A percentile compares a stretch with the other conserved stretches of the same genome.
Conservation (phyloP, 2,113 vertebrate genomes). For the Oenanthe melanoleuca region DNA sequence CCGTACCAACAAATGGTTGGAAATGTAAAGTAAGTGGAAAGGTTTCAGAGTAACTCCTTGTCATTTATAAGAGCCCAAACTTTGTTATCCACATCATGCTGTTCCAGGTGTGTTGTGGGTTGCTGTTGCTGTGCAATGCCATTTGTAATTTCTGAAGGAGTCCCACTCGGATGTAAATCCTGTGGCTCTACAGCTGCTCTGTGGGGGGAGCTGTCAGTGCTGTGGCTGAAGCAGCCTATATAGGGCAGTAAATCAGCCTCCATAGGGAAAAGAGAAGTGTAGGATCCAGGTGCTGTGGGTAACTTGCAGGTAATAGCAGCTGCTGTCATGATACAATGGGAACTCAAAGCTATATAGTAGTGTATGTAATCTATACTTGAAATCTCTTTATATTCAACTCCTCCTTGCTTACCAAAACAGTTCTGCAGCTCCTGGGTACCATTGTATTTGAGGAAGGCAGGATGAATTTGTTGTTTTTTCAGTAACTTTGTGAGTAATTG, state of each 20-base stretch:
- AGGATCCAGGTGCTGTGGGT: neutral
- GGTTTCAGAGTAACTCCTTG: neutral
- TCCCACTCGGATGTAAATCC: neutral
- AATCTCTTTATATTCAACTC: neutral
- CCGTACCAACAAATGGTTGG: constrained; percentile 87
- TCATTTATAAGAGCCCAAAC: neutral
- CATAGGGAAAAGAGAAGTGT: neutral
- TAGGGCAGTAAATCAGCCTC: neutral
- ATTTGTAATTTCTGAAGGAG: neutral
- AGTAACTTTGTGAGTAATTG: neutral
- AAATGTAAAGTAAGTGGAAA: constrained; percentile 90
- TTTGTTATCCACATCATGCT: neutral
- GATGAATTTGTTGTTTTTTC: neutral
- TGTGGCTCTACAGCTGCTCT: neutral
- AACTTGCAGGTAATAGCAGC: neutral
- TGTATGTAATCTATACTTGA: neutral
- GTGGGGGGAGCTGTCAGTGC: neutral
- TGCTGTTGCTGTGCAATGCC: neutral
- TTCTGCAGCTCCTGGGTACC: neutral
- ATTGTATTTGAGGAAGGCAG: neutral
- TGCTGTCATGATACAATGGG: neutral
- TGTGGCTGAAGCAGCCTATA: neutral
- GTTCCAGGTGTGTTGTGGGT: neutral
- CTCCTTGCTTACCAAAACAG: neutral
- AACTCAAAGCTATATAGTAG: neutral